Conservation (phyloP, 1,140 invertebrate genomes). For the Diorhabda elongata region DNA sequence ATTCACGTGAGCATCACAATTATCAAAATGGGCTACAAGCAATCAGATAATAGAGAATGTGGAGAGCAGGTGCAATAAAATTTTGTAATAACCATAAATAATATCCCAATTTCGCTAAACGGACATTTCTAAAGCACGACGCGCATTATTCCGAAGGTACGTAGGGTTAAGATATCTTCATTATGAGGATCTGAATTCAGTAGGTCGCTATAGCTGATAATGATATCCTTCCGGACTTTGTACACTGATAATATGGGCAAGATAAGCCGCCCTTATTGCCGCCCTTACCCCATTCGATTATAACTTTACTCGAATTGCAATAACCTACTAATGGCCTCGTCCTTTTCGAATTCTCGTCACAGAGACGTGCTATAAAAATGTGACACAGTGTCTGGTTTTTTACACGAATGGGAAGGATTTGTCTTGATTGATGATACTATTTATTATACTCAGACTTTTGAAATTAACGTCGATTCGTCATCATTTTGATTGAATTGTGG, state of each 20-base stretch:
- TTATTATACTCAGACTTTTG: background rate
- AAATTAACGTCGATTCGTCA: no score
- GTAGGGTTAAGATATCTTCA: background rate
- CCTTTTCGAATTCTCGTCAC: background rate
- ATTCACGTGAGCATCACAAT: no score
- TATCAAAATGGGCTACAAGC: no score
- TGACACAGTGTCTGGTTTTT: background rate
- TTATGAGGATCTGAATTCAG: background rate
- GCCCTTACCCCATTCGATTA: slow-evolving; percentile 1
- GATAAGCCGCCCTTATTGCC: slow-evolving; percentile 1
- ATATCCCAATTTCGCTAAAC: background rate
- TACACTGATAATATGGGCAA: slow-evolving; percentile 2
- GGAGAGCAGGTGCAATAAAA: background rate
- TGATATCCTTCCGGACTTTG: background rate
- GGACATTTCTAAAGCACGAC: background rate
- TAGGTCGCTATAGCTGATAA: background rate
- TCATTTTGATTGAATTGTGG: no score
- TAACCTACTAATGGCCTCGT: slow-evolving; percentile 1
- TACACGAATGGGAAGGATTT: background rate
- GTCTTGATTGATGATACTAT: background rate
- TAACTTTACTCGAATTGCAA: slow-evolving; percentile 2
- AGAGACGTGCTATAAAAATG: background rate
- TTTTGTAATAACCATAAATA: background rate
- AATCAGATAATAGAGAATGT: no score
- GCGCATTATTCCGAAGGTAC: background rate